Evolutionary conservation across 1,140 invertebrate species (phyloP).

Genomic region (Lordiphosa stackelbergi): DNA sequence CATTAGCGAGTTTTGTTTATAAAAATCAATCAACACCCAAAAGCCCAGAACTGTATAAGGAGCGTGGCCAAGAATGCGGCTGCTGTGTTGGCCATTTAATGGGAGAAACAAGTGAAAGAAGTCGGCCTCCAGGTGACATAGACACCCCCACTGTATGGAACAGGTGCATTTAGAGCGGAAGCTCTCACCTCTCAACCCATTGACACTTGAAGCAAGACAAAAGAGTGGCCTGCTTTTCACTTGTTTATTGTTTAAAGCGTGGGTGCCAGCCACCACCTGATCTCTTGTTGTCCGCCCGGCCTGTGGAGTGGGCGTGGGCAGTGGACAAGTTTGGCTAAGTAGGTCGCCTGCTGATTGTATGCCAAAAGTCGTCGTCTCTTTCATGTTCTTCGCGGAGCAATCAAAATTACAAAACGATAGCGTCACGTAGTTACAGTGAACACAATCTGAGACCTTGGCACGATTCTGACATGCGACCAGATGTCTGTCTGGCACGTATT

Average conservation of each 20-base stretch:
- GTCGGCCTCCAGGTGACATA: constrained; percentile 3
- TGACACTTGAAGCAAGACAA: constrained; percentile 4
- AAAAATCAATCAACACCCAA: constrained; percentile 75
- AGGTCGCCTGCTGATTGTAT: constrained; percentile 54
- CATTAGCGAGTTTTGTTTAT: constrained; percentile 69
- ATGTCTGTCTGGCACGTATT: constrained; percentile 25
- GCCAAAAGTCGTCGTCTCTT: constrained; percentile 2
- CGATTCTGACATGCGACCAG: constrained; percentile 58
- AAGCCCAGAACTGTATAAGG: constrained; percentile 53
- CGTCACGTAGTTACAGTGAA: constrained; percentile 66
- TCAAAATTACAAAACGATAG: constrained; percentile 57
- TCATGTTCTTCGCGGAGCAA: constrained; percentile 34
- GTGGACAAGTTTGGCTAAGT: constrained; percentile 47
- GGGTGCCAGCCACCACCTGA: constrained; percentile 25
- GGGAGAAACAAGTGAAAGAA: constrained; percentile 10
- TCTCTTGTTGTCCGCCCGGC: constrained; percentile 14
- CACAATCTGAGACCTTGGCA: constrained; percentile 70
- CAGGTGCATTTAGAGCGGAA: constrained; percentile 6
- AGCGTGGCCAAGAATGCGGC: constrained; percentile 51
- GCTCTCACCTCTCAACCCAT: constrained; percentile 5
- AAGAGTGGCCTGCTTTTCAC: constrained; percentile 9
- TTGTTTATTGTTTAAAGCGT: constrained; percentile 18
- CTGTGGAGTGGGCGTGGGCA: constrained; percentile 22
- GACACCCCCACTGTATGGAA: constrained; percentile 2
- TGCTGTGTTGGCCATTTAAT: constrained; percentile 8